Evolutionary conservation across 2,888 invertebrate species (phyloP).

Genomic region (Hypselothyrea guttata): DNA sequence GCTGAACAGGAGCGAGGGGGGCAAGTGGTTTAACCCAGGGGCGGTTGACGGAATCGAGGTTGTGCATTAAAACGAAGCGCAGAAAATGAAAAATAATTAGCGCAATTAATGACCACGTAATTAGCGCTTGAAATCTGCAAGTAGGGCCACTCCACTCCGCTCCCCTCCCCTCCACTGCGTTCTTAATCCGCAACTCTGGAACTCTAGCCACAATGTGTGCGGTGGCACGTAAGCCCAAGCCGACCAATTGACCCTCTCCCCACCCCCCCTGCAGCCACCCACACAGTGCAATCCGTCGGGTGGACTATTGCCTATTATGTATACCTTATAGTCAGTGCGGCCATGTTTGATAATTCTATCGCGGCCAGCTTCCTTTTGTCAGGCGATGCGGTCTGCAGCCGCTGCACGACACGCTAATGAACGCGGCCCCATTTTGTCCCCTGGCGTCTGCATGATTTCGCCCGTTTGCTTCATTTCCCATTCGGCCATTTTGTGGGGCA

Average conservation of each 20-base stretch:
- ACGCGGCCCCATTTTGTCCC: conserved; percentile 41
- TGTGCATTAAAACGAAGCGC: conserved; percentile 40
- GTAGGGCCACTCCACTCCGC: background rate
- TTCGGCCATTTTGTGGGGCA: conserved; percentile 31
- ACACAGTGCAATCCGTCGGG: no score
- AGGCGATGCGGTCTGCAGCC: conserved; percentile 47
- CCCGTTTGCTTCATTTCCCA: conserved; percentile 19
- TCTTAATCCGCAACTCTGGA: conserved; percentile 1
- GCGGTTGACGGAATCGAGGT: conserved; percentile 1
- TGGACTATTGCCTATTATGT: background rate
- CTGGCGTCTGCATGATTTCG: conserved; percentile 8
- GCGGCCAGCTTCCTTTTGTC: conserved; percentile 62
- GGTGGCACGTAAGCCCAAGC: conserved; percentile 56
- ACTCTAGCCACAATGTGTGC: conserved; percentile 59
- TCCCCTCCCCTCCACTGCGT: background rate
- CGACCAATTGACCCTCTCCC: background rate
- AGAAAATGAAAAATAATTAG: conserved; percentile 80
- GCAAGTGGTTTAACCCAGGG: background rate
- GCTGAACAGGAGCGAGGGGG: background rate
- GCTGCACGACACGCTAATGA: conserved; percentile 52
- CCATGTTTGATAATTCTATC: conserved; percentile 74
- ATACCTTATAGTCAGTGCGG: conserved; percentile 59
- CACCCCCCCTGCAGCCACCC: conserved; percentile 2
- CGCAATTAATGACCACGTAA: conserved; percentile 80
- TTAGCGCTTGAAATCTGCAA: conserved; percentile 71